A percentile compares a stretch with the other conserved stretches of the same genome.
phyloP scores from a whole-genome alignment of 1,140 invertebrate genomes.

The Matsumurasca onukii region DNA sequence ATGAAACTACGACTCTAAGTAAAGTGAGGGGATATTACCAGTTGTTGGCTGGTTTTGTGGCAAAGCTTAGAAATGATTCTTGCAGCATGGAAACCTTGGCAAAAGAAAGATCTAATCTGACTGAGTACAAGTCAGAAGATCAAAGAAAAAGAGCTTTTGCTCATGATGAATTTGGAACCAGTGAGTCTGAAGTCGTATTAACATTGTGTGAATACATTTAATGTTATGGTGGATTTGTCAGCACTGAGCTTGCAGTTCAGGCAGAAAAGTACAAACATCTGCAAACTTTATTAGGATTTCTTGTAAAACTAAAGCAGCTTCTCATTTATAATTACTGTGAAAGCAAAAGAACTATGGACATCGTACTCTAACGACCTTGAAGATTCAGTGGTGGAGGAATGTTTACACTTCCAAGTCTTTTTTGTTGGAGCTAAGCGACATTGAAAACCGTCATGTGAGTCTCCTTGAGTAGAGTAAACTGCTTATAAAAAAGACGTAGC shows the following conservation, averaged over 20 bases:
- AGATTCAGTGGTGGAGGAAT: slow-evolving; percentile 1
- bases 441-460: slow-evolving; percentile 2
- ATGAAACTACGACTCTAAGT: slow-evolving; percentile 1
- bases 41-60: too few species aligned
- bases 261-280: too few species aligned
- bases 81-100: slow-evolving; percentile 1
- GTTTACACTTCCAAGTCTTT: not conserved
- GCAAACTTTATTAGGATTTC: not conserved
- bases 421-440: slow-evolving; percentile 1
- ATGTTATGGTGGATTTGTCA: too few species aligned
- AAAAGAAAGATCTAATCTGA: slow-evolving; percentile 6
- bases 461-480: not conserved
- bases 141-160: not conserved
- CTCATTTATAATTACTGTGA: not conserved
- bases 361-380: not conserved
- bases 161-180: slow-evolving; percentile 2
- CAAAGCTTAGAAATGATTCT: not conserved
- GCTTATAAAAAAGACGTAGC: slow-evolving; percentile 6
- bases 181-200: slow-evolving; percentile 2
- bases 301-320: not conserved
- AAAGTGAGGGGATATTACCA: not conserved
- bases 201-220: not conserved
- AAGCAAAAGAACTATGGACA: too few species aligned
- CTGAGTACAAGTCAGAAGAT: not conserved
- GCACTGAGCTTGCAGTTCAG: too few species aligned